Evolutionary conservation across 2,888 invertebrate species (phyloP), one percentile per base, ranked within the genome.

Genomic region (Ophion slaviceki): DNA sequence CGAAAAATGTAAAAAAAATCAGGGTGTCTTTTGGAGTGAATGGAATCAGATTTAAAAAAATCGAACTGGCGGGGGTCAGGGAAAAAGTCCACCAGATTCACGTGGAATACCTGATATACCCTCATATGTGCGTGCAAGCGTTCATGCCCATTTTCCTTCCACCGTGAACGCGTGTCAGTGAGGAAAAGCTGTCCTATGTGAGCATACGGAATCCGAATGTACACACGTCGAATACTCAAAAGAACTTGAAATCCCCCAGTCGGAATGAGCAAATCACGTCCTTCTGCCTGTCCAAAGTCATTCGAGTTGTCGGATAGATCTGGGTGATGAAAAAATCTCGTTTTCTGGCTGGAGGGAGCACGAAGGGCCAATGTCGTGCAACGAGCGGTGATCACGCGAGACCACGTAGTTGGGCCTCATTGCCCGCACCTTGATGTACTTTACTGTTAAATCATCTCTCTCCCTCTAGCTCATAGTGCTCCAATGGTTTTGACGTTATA

Each of bases 351-450:
- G 20, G 68, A 74, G 53, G 45, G 20, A 80, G 40, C 80, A 72
- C 72, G 82, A 85, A 80, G 84, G 80, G 85, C 86, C 80, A 86
- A 78, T 91, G 89, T 90, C 91, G 87, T 89, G 89, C 88, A 83
- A 89, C 86, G 84, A 77, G 71, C 83, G 36, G 61, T 66, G 78
- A 89, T 88, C 91, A 91, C 89, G 91, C 91, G 85, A 91, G 40
- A 85, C 32, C 32, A 84, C 71, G 75, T 64, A 2, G 71, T 61
- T 80, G 86, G 75, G 72, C 79, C 82, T 76, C 72, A 75, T 78
- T 68, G 75, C 64, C 45, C 77, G 67, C 24, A 8, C 32, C 47
- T 74, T 45, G 47, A n/a, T 76, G 59, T 72, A 59, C 59, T 67
- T 17, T 67, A n/a, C 45, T 84, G 45, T 74, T n/a, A 59, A 74